Conservation (phyloP, 2,797 vertebrate species). For the Okamejei kenojei region DNA sequence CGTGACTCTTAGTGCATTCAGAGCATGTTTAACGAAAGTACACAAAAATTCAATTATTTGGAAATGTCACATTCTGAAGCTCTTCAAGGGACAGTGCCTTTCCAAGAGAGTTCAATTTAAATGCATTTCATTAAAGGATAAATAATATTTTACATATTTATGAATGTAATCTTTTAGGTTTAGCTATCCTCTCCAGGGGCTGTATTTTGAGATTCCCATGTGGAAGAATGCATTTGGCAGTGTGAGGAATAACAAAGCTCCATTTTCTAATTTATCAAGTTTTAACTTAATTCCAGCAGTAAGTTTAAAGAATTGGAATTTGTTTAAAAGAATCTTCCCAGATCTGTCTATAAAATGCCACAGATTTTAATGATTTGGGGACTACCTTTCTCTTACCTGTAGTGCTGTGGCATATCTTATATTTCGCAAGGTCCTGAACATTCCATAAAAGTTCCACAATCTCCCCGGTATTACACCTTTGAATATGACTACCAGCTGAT, state of each 20-base stretch:
- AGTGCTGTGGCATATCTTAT: background rate
- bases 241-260: background rate
- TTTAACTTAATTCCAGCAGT: background rate
- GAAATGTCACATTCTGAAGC: slow-evolving; percentile 34
- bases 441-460: background rate
- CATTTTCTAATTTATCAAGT: background rate
- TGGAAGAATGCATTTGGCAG: background rate
- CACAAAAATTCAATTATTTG: slow-evolving; percentile 37
- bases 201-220: slow-evolving; percentile 14
- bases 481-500: background rate
- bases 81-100: slow-evolving; percentile 11
- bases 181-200: background rate
- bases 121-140: slow-evolving; percentile 37
- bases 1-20: background rate
- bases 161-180: slow-evolving; percentile 29
- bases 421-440: background rate
- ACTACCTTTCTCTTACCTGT: background rate
- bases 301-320: background rate
- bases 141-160: slow-evolving; percentile 38
- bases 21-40: background rate
- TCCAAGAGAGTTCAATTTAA: slow-evolving; percentile 33
- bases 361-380: background rate
- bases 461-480: too few species aligned
- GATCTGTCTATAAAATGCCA: background rate
- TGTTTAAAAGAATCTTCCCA: background rate